Base-by-base conservation (phyloP, 2,113 vertebrate genomes). In the Actinemys pallida region DNA sequence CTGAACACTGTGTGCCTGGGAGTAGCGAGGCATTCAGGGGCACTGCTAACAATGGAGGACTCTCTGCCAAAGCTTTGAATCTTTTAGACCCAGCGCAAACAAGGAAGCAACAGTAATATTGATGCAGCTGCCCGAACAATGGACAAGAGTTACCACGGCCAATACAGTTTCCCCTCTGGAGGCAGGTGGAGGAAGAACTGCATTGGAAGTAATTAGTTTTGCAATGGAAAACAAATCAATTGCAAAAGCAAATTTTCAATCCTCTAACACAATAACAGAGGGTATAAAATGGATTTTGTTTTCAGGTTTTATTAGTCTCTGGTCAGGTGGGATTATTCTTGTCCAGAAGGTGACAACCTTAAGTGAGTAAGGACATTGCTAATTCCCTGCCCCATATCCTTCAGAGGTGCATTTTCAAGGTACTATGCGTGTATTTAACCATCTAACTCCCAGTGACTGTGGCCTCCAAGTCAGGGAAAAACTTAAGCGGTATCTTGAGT, bases 211-310 rank as follows among this genome's bases (percentile, higher is more conserved):
- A 97, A 98, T 98, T 97, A 97, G 97, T 97, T 97, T 97, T 97
- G 96, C 93, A 97, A 94, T 94, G 88, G 95, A 96, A 97, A 97
- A 97, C 93, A 98, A 98, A 97, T 97, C 97, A 97, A 97, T 97
- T 92, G 96, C 69, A 96, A 97, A 97, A 97, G 95, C 95, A 97
- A 97, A 96, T 96, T 97, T 98, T 97, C 96, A 97, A 95, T 97
- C 94, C 95, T 92, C 94, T 96, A 96, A 92, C 92, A 95, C 93
- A 97, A 95, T 92, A 97, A 96, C 95, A 94, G 96, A 96, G 97
- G 92, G 94, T 93, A 93, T 94, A 94, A 93, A 93, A 97, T 97
- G 96, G 97, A 97, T 97, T 97, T 97, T 97, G 95, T 94, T 97
- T 96, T 97, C 95, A 97, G 94, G 97, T 96, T 84, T 83, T 93